These are phyloP conservation scores for Colistium nudipinnis DNA, from an alignment of 2,113 vertebrate genomes.

Conservation along the genomic window DNA sequence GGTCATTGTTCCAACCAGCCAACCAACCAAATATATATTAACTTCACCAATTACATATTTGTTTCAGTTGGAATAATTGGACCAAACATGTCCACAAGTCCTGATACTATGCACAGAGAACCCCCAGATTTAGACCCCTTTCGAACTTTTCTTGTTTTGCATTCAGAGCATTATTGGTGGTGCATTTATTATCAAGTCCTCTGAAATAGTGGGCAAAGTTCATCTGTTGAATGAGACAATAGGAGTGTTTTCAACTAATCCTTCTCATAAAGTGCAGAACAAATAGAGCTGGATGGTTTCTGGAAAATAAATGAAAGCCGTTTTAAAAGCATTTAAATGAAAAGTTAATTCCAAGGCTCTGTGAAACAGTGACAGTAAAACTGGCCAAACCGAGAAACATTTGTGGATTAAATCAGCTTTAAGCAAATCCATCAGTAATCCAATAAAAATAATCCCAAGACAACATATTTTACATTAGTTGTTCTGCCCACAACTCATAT, in stretches of 20 bases:
- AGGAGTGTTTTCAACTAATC: conserved; percentile 53
- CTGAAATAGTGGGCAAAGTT: conserved; percentile 59
- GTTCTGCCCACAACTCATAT: neutral
- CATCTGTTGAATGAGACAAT: conserved; percentile 55
- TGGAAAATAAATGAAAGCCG: conserved; percentile 44
- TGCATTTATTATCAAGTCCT: conserved; percentile 62
- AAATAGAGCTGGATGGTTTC: conserved; percentile 23
- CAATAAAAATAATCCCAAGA: conserved; percentile 34
- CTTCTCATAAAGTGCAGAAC: conserved; percentile 43
- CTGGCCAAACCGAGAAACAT: conserved; percentile 30
- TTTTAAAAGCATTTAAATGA: conserved; percentile 11
- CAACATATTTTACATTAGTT: conserved; percentile 43
- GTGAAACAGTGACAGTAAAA: conserved; percentile 15
- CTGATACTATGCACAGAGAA: conserved; percentile 28
- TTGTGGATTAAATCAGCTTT: conserved; percentile 46
- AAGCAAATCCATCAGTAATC: conserved; percentile 46
- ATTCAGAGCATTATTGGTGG: conserved; percentile 54
- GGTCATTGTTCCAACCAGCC: conserved; percentile 35
- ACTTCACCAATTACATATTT: conserved; percentile 39
- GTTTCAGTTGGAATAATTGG: conserved; percentile 51
- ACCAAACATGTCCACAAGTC: conserved; percentile 47
- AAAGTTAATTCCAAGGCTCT: conserved; percentile 17
- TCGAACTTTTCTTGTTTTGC: conserved; percentile 42
- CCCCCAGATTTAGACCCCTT: conserved; percentile 16
- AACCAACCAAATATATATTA: conserved; percentile 20